Evolutionary conservation across 2,113 vertebrate species (phyloP).

Genomic region (Ceyx melanurus): DNA sequence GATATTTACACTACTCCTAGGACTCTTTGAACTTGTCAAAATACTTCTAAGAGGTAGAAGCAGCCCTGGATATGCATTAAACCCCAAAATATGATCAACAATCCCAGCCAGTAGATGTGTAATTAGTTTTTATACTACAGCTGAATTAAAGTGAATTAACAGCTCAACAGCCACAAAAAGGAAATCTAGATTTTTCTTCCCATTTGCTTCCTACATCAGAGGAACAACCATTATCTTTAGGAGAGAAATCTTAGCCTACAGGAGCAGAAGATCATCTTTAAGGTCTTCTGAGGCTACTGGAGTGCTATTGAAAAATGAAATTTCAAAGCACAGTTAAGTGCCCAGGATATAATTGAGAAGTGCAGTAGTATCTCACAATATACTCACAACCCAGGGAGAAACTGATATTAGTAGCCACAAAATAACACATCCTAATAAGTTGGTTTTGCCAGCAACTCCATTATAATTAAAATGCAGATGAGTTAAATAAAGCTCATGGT

Average conservation of each 20-base stretch:
- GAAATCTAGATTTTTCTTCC: background rate
- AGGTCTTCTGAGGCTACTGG: background rate
- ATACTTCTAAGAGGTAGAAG: background rate
- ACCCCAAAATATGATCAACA: background rate
- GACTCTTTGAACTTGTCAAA: background rate
- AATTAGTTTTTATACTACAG: background rate
- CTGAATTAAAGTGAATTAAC: background rate
- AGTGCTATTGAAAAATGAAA: background rate
- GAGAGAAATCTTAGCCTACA: background rate
- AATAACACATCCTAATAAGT: too few relatives aligned
- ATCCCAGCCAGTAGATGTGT: background rate
- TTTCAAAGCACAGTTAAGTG: background rate
- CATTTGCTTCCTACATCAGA: background rate
- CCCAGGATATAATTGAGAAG: background rate
- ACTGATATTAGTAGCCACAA: background rate
- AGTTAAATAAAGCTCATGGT: background rate
- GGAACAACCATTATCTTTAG: background rate
- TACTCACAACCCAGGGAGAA: background rate
- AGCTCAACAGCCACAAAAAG: background rate
- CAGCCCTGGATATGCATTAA: background rate
- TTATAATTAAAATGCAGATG: background rate
- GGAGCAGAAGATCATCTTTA: background rate
- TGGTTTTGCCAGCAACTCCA: background rate
- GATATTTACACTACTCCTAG: background rate
- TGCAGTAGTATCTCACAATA: background rate